A percentile compares a stretch with the other conserved stretches of the same genome.
Evolutionary conservation across 2,113 vertebrate genomes (phyloP).

Genomic region (Calidris pugnax): DNA sequence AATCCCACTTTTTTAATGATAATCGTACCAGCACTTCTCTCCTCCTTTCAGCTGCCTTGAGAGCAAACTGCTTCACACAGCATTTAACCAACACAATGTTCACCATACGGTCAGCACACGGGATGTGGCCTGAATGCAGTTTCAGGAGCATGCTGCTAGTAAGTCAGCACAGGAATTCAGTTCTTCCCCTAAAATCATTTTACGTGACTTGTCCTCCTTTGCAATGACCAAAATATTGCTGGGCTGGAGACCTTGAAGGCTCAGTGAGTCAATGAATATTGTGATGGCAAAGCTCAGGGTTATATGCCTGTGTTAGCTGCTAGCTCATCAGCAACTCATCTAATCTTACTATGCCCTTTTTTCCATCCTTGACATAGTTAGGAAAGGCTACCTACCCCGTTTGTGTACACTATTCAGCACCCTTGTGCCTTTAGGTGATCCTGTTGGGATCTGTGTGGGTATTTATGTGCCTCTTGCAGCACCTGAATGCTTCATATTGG

Average conservation of each 20-base stretch:
- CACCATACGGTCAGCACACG: rapidly evolving
- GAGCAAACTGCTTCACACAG: not conserved
- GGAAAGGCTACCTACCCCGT: not conserved
- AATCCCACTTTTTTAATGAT: not conserved
- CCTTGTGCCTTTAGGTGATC: not conserved
- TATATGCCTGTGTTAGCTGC: rapidly evolving
- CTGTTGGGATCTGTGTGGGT: not conserved
- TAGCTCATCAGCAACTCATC: not conserved
- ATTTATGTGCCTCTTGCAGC: not conserved
- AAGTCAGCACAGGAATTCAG: not conserved
- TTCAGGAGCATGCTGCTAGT: not conserved
- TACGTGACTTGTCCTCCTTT: not conserved
- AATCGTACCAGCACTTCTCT: rapidly evolving
- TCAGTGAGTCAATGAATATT: not conserved
- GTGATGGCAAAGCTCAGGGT: not conserved
- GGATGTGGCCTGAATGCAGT: not conserved
- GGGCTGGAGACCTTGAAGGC: not conserved
- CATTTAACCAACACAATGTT: not conserved
- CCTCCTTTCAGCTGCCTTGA: not conserved
- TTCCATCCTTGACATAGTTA: not conserved
- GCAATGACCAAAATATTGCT: not conserved
- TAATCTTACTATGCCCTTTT: not conserved
- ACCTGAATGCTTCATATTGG: not conserved
- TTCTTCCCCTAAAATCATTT: not conserved
- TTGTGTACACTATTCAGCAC: not conserved